Evolutionary conservation across 2,888 invertebrate species (phyloP).

Genomic region (Conchocele bisecta): DNA sequence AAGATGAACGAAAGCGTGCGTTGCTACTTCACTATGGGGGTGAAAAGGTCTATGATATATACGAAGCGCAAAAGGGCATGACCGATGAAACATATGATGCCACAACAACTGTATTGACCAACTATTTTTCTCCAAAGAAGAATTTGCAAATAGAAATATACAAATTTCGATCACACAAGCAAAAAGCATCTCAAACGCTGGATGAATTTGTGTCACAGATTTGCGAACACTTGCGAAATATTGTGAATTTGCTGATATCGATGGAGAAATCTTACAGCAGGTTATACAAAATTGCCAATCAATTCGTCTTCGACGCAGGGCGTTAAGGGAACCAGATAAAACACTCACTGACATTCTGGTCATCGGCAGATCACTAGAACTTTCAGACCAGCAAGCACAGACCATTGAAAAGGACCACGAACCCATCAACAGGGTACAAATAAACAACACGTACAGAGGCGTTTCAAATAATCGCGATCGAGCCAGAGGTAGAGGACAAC

Average conservation of each 20-base stretch:
- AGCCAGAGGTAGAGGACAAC: too few relatives aligned
- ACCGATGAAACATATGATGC: constrained; percentile 18
- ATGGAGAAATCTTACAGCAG: constrained; percentile 49
- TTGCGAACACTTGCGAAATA: constrained; percentile 43
- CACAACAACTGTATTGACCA: constrained; percentile 26
- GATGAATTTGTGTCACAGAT: constrained; percentile 59
- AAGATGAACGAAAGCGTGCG: constrained; percentile 40
- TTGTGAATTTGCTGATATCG: constrained; percentile 38
- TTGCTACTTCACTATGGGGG: constrained; percentile 51
- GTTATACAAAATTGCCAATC: constrained; percentile 56
- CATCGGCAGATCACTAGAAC: constrained; percentile 40
- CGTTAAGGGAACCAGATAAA: constrained; percentile 35
- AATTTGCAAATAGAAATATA: constrained; percentile 55
- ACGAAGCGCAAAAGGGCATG: constrained; percentile 34
- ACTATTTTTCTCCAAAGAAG: constrained; percentile 52
- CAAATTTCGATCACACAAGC: constrained; percentile 48
- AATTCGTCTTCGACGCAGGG: constrained; percentile 46
- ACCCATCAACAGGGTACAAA: too few relatives aligned
- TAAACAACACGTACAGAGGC: too few relatives aligned
- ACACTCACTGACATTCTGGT: constrained; percentile 10
- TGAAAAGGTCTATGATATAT: constrained; percentile 52
- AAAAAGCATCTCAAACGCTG: constrained; percentile 39
- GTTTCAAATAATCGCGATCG: too few relatives aligned
- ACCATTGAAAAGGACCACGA: constrained; percentile 55
- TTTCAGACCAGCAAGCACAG: constrained; percentile 40